These are phyloP conservation scores for Adelges cooleyi DNA, from an alignment of 1,140 invertebrate species.

Conservation along the genomic window DNA sequence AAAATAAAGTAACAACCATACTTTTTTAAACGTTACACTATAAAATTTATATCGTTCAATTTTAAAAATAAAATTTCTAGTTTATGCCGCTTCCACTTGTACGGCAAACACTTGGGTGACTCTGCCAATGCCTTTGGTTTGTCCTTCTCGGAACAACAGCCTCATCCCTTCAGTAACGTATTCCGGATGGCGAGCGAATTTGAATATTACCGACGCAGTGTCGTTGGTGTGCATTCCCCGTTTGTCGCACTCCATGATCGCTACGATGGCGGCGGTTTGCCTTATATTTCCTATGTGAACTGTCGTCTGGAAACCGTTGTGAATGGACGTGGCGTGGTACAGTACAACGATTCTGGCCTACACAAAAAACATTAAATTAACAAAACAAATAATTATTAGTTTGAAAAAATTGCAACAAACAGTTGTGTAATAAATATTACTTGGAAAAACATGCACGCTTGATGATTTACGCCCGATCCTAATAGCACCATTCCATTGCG, in stretches of 20 bases:
- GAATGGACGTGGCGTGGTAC: constrained; percentile 71
- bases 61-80: no score
- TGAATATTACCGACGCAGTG: constrained; percentile 72
- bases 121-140: constrained; percentile 79
- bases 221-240: constrained; percentile 64
- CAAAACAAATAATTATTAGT: no score
- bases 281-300: constrained; percentile 89
- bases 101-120: constrained; percentile 73
- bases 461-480: constrained; percentile 43
- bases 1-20: no score
- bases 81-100: constrained; percentile 7
- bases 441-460: constrained; percentile 65
- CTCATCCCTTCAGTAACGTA: constrained; percentile 77
- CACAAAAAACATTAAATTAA: constrained; percentile 35
- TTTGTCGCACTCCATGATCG: constrained; percentile 46
- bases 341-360: constrained; percentile 76
- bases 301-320: constrained; percentile 81
- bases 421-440: constrained; percentile 38
- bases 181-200: constrained; percentile 81
- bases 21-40: no score
- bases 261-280: constrained; percentile 80
- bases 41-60: no score
- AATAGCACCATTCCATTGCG: constrained; percentile 75
- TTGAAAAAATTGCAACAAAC: background rate
- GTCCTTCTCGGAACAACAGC: constrained; percentile 78